Conservation (phyloP, 2,113 vertebrate genomes). For the Vicugna pacos region DNA sequence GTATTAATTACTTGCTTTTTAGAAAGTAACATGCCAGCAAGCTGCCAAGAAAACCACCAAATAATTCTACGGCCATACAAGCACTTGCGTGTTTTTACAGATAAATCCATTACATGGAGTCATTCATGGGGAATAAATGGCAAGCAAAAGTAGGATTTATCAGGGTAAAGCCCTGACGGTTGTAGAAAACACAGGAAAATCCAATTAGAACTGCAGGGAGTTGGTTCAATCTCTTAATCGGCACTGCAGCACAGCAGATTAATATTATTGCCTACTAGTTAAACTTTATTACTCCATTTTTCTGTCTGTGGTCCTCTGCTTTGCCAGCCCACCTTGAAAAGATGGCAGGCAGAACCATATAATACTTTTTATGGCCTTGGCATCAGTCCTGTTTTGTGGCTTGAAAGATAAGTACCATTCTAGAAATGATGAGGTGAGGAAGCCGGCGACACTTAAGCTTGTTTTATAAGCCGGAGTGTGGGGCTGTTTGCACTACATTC, state of each 20-base stretch:
- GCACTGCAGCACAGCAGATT: constrained; percentile 86
- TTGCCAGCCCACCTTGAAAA: constrained; percentile 86
- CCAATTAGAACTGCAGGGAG: constrained; percentile 87
- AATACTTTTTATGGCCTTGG: constrained; percentile 85
- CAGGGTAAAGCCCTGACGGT: constrained; percentile 73
- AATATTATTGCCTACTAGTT: constrained; percentile 88
- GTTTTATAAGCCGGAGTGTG: constrained; percentile 58
- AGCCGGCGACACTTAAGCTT: constrained; percentile 26
- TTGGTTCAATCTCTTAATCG: constrained; percentile 86
- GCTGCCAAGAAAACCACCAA: constrained; percentile 72
- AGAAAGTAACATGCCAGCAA: constrained; percentile 33
- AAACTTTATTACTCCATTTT: constrained; percentile 87
- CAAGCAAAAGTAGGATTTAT: constrained; percentile 84
- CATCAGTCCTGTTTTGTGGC: constrained; percentile 77
- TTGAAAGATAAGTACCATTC: constrained; percentile 73
- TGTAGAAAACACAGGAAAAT: constrained; percentile 85
- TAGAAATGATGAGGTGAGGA: constrained; percentile 67
- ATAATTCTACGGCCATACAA: constrained; percentile 52
- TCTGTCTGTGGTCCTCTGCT: constrained; percentile 83
- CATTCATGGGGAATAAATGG: constrained; percentile 83
- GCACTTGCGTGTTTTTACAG: constrained; percentile 70
- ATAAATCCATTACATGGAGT: constrained; percentile 81
- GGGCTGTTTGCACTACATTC: constrained; percentile 53
- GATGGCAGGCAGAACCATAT: constrained; percentile 78
- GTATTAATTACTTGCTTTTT: constrained; percentile 75